phyloP scores from a whole-genome alignment of 2,888 invertebrate genomes.

The Allophyes oxyacanthae region DNA sequence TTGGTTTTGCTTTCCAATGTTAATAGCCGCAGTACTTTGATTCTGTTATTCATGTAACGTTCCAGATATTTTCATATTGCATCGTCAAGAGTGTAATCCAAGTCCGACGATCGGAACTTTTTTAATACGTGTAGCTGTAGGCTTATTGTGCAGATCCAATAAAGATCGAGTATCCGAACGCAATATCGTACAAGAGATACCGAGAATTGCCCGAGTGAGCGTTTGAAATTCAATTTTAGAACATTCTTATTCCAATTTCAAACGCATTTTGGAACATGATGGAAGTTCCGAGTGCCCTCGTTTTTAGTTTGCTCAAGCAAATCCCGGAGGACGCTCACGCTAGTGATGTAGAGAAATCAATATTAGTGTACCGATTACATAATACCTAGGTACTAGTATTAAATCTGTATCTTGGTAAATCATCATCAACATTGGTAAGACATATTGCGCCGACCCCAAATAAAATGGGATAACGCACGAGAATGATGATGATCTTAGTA shows the following conservation, averaged over 20 bases:
- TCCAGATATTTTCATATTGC: slow-evolving; percentile 18
- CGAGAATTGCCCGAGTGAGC: slow-evolving; percentile 34
- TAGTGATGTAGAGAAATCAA: slow-evolving; percentile 38
- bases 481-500: too few relatives aligned
- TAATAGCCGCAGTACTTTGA: not conserved
- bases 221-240: slow-evolving; percentile 56
- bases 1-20: too few relatives aligned
- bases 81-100: not conserved
- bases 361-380: slow-evolving; percentile 15
- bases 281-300: slow-evolving; percentile 46
- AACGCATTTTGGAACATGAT: slow-evolving; percentile 47
- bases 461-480: too few relatives aligned
- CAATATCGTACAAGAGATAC: slow-evolving; percentile 43
- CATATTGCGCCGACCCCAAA: too few relatives aligned
- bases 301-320: slow-evolving; percentile 55
- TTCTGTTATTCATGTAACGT: not conserved
- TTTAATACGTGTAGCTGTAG: slow-evolving; percentile 8
- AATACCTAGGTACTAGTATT: too few relatives aligned
- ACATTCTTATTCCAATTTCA: slow-evolving; percentile 58
- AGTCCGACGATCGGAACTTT: slow-evolving; percentile 10
- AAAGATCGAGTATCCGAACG: slow-evolving; percentile 39
- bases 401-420: too few relatives aligned
- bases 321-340: slow-evolving; percentile 25
- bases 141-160: slow-evolving; percentile 31
- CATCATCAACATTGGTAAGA: too few relatives aligned